Percentiles rank a stretch among this genome's conserved stretches.
Conservation (phyloP, 1,140 invertebrate species). For the Drosophila ananassae region DNA sequence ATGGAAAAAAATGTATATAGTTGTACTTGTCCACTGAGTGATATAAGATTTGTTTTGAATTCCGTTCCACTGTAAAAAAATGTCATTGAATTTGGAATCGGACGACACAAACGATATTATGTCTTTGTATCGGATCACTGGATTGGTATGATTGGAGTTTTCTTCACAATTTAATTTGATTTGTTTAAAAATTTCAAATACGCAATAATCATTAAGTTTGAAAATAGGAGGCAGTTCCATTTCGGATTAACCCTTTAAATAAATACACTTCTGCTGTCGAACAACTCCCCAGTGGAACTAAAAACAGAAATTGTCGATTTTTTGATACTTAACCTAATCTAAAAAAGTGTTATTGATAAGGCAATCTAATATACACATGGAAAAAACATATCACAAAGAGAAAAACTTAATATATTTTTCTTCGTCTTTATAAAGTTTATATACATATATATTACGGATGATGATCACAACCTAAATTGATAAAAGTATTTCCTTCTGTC, state of each 20-base stretch:
- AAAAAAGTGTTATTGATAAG: too few species aligned
- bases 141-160: neutral
- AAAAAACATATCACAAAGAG: too few species aligned
- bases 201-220: neutral
- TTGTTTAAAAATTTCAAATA: slow-evolving; percentile 5
- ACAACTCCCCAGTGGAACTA: neutral
- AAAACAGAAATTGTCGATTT: neutral
- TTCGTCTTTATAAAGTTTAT: too few species aligned
- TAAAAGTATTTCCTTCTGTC: too few species aligned
- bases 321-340: too few species aligned
- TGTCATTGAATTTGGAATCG: neutral
- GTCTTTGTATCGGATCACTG: slow-evolving; percentile 4
- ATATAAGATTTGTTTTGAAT: neutral
- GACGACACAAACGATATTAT: slow-evolving; percentile 5
- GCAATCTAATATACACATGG: too few species aligned
- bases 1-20: neutral
- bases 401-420: too few species aligned
- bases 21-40: neutral
- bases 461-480: too few species aligned
- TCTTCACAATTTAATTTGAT: slow-evolving; percentile 10
- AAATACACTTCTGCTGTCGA: neutral
- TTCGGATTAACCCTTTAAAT: neutral
- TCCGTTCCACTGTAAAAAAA: neutral
- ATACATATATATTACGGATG: too few species aligned
- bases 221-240: neutral